These are phyloP conservation scores for Dysidea cf. avara DNA, from an alignment of 37 sponge, comb jelly and placozoan species.

Conservation along the genomic window DNA sequence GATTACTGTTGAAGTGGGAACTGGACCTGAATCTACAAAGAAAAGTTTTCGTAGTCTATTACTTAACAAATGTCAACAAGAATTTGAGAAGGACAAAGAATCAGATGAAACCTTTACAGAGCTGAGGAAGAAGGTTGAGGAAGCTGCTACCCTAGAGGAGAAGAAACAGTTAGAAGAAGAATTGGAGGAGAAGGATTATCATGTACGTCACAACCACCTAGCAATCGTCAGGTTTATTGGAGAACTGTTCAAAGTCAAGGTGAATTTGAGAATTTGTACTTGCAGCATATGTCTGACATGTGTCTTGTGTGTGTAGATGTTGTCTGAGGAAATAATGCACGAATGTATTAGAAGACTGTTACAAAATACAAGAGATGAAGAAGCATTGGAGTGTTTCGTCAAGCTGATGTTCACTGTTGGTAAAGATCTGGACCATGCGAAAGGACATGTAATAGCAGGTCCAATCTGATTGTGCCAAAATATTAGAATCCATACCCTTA, in stretches of 20 bases:
- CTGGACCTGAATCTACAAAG: background rate
- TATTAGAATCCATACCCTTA: conserved; percentile 4
- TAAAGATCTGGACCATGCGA: conserved; percentile 40
- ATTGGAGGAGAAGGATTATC: conserved; percentile 9
- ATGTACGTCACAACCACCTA: conserved; percentile 18
- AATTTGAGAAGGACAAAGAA: conserved; percentile 61
- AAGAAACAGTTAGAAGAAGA: conserved; percentile 19
- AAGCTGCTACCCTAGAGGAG: conserved; percentile 24
- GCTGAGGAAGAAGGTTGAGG: conserved; percentile 18
- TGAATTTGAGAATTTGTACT: background rate
- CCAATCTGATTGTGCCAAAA: conserved; percentile 5
- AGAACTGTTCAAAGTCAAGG: conserved; percentile 57
- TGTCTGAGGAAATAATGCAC: conserved; percentile 54
- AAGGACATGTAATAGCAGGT: conserved; percentile 11
- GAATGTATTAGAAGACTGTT: conserved; percentile 46
- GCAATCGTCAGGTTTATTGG: conserved; percentile 60
- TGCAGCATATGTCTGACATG: background rate
- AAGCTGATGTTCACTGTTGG: conserved; percentile 45
- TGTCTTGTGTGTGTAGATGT: background rate
- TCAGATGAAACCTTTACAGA: conserved; percentile 12
- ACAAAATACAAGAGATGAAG: conserved; percentile 30
- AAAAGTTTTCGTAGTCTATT: conserved; percentile 33
- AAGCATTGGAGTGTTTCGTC: conserved; percentile 44
- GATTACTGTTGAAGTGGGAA: conserved; percentile 14
- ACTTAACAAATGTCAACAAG: conserved; percentile 47